A percentile compares a stretch with the other conserved stretches of the same genome.
Conservation (phyloP, 1,140 invertebrate genomes). For the Ceratina australensis region DNA sequence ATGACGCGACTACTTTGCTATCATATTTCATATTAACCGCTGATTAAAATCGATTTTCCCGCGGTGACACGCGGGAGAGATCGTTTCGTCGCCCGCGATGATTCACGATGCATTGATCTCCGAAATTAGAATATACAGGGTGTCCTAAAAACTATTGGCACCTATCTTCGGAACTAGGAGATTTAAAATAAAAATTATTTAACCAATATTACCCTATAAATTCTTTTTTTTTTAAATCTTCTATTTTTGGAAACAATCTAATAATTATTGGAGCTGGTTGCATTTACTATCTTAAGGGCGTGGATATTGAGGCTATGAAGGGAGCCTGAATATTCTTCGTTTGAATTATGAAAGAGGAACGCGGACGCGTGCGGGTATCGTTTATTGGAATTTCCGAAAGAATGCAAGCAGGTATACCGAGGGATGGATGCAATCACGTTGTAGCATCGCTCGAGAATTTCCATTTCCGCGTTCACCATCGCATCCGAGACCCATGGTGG, state of each 20-base stretch:
- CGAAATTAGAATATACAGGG: background rate
- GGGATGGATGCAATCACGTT: background rate
- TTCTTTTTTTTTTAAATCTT: too few species aligned
- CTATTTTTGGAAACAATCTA: too few species aligned
- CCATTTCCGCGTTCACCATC: slow-evolving; percentile 33
- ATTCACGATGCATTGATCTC: background rate
- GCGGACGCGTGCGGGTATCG: background rate
- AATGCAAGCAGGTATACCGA: background rate
- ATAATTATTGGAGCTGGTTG: too few species aligned
- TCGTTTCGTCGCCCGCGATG: slow-evolving; percentile 14
- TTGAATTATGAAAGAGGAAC: background rate
- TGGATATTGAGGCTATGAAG: background rate
- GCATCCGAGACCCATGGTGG: slow-evolving; percentile 4
- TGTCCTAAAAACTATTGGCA: too few species aligned
- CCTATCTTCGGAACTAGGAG: too few species aligned
- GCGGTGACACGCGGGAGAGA: slow-evolving; percentile 32
- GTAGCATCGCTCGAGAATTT: slow-evolving; percentile 22
- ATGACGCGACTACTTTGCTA: slow-evolving; percentile 61
- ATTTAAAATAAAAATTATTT: too few species aligned
- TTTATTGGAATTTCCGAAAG: background rate
- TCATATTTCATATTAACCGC: slow-evolving; percentile 71
- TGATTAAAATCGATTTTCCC: slow-evolving; percentile 69
- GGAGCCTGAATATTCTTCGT: background rate
- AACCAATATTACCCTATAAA: too few species aligned
- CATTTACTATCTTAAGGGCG: background rate